Evolutionary conservation across 1,140 invertebrate species (phyloP).

Genomic region (Bicyclus anynana): DNA sequence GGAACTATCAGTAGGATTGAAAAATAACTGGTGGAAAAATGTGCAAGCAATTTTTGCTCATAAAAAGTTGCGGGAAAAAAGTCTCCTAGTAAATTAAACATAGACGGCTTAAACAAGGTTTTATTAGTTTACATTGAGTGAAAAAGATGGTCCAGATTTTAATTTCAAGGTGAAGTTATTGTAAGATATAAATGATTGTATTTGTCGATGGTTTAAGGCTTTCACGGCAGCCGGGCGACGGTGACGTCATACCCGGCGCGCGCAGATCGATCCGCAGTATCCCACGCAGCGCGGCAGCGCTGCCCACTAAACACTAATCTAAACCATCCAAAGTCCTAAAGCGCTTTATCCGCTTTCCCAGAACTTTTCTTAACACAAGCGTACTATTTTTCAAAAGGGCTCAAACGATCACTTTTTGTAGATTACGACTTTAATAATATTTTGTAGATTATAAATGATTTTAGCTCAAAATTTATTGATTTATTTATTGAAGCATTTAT

Average conservation of each 20-base stretch:
- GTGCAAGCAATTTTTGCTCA: too few species aligned
- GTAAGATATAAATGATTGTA: constrained; percentile 45
- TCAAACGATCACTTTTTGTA: not conserved
- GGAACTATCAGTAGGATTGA: too few species aligned
- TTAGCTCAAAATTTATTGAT: too few species aligned
- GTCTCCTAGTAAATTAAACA: too few species aligned
- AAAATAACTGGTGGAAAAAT: too few species aligned
- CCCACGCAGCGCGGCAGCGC: constrained; percentile 53
- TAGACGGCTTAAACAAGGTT: too few species aligned
- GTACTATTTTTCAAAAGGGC: constrained; percentile 10
- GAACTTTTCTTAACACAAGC: constrained; percentile 4
- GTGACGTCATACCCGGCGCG: constrained; percentile 68
- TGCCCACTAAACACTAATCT: constrained; percentile 11
- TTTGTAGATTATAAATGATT: too few species aligned
- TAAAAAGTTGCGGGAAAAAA: too few species aligned
- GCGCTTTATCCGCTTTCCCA: constrained; percentile 35
- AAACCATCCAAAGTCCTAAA: constrained; percentile 33
- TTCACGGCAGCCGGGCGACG: constrained; percentile 45
- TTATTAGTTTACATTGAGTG: not conserved
- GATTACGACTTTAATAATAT: not conserved
- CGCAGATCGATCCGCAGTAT: constrained; percentile 58
- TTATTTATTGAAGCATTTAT: too few species aligned
- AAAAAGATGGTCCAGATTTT: constrained; percentile 9
- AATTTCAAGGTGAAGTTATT: constrained; percentile 27
- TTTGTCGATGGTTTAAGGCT: constrained; percentile 44